Evolutionary conservation across 2,888 invertebrate genomes (phyloP), one percentile per base, ranked within the genome.

Genomic region (Dryobota labecula): DNA sequence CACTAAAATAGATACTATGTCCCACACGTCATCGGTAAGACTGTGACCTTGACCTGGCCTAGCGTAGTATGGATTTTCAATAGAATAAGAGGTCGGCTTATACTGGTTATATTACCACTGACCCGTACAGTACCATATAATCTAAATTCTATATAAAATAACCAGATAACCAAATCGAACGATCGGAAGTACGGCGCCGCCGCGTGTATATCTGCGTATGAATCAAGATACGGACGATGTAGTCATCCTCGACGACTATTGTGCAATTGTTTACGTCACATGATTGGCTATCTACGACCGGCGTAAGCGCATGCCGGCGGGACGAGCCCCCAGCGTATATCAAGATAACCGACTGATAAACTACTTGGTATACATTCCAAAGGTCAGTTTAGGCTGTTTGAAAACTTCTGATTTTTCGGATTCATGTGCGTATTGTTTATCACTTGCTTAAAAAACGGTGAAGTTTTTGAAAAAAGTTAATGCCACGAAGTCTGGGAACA

Each of bases 301-400:
- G 33, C 72, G 56, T 20, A 64, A 20, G 57, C 73, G 51, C 27
- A 62, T n/a, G 70, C 56, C 70, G 49, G 70, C 70, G 56, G 49
- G 73, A 24, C 73, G 73, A 73, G 73, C 73, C 73, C 65, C 73
- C 73, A 73, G 43, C 57, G 38, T 49, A 57, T 56, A 62, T 57
- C 64, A 43, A 65, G 73, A 73, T 73, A 71, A 54, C 64, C 20
- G n/a, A 15, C 11, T 57, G 73, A 73, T 73, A 72, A 72, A 72
- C 47, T 9, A 36, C 41, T 36, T 27, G 36, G 56, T 63, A n/a
- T 57, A 73, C 73, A 36, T 57, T 73, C 30, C 65, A 57, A 36
- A 73, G 73, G 49, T 73, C 56, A 30, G 9, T 9, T 13, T 65
- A 18, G 30, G 9, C 20, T 5, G 2, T 6, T n/a, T n/a, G n/a